Base-by-base conservation (phyloP, 2,888 invertebrate species). In the Odontothrips loti region DNA sequence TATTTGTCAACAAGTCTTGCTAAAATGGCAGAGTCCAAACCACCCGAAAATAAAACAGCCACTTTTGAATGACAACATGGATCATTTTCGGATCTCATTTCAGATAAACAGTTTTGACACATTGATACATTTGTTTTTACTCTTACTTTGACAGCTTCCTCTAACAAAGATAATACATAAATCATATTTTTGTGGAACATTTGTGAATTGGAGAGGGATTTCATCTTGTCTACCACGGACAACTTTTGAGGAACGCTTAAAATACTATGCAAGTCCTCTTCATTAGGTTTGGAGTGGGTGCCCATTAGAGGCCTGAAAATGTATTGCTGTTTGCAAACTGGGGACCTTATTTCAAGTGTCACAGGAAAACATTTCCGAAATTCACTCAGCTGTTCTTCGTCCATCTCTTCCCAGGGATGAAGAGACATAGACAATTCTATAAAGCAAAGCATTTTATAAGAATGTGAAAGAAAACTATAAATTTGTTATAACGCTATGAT, bases 11-110 rank as follows among this genome's bases (percentile, higher is more conserved):
- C 93, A 79, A 98, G 86, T 79, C 93, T 89, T 47, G 98, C 95
- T 84, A 99, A 87, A 84, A 98, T 91, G n/a, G 97, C 93, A 82
- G 98, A 98, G 88, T 99, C 99, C 68, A 99, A 90, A 98, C 98
- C 98, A 75, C 99, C 99, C 83, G 99, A 99, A 89, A 98, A 99
- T 84, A 98, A 89, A 82, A 99, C 89, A 79, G 93, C 95, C 51
- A 95, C 88, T 86, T 93, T 92, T 47, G 92, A 89, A 87, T 93
- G 93, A 79, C 84, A 83, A 85, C 93, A 93, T 48, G 81, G 81
- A 79, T 78, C 81, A 47, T 84, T 78, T 79, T 80, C 23, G 47
- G 82, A 51, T 83, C 84, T 84, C 20, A 17, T 80, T 11, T 29
- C 58, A 79, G 81, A 80, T 63, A 91, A 86, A 85, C 94, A 94